Conservation (phyloP, 2,888 invertebrate species). For the Hoplodrina blanda region DNA sequence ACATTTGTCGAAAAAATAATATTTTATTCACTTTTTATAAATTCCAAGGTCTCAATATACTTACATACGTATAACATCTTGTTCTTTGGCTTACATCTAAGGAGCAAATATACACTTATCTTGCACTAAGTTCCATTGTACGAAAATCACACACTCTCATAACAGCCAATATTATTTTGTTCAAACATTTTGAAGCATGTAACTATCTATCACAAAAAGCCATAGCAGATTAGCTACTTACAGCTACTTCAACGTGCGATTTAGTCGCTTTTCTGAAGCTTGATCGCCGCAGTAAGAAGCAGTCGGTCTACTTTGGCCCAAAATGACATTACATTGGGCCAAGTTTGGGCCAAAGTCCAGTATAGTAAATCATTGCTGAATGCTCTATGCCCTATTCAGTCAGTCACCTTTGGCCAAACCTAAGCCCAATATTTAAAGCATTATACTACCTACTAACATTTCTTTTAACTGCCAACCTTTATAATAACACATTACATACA, state of each 20-base stretch:
- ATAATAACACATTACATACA: conserved; percentile 8
- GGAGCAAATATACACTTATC: conserved; percentile 55
- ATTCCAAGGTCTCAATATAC: conserved; percentile 47
- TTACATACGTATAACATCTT: conserved; percentile 49
- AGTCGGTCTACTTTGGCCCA: neutral
- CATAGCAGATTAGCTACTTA: neutral
- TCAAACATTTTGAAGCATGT: conserved; percentile 45
- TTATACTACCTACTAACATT: conserved; percentile 10
- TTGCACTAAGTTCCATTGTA: conserved; percentile 60
- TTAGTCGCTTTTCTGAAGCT: too few relatives aligned
- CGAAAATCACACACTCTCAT: conserved; percentile 55
- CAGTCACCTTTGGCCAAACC: neutral
- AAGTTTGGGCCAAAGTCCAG: conserved; percentile 4
- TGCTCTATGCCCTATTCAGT: neutral
- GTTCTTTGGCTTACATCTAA: conserved; percentile 68
- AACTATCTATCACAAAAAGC: conserved; percentile 43
- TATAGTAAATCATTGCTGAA: neutral
- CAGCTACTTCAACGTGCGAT: neutral
- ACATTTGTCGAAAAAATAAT: conserved; percentile 48
- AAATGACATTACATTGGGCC: conserved; percentile 18
- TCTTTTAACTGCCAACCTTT: conserved; percentile 3
- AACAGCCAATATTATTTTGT: conserved; percentile 62
- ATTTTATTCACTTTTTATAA: conserved; percentile 49
- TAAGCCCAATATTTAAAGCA: conserved; percentile 17
- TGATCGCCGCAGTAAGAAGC: too few relatives aligned